These are phyloP conservation scores for Ranitomeya imitator DNA, from an alignment of 2,113 vertebrate species.

Conservation along the genomic window DNA sequence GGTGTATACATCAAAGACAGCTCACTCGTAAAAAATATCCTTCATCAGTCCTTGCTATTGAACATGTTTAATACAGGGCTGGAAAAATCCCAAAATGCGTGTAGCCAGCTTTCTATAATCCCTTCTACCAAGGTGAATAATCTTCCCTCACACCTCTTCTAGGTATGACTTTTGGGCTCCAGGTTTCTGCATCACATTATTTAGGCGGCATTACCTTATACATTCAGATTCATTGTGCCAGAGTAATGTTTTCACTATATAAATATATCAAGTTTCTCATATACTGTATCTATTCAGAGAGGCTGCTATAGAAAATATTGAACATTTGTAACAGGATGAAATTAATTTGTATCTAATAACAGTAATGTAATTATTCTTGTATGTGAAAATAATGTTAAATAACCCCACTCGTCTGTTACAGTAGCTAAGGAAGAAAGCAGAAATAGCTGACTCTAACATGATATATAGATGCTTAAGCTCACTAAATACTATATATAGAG, in stretches of 20 bases:
- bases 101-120: background rate
- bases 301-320: background rate
- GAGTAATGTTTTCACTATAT: background rate
- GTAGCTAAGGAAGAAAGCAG: background rate
- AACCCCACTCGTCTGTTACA: background rate
- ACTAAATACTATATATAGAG: background rate
- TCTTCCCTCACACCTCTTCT: background rate
- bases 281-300: background rate
- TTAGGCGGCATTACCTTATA: background rate
- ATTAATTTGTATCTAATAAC: background rate
- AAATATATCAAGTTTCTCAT: background rate
- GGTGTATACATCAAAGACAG: background rate
- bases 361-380: background rate
- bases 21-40: background rate
- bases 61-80: background rate
- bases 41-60: background rate
- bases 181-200: background rate
- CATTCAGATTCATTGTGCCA: background rate
- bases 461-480: no score
- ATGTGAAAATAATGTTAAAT: background rate
- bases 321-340: background rate
- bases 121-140: background rate
- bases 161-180: background rate
- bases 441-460: background rate
- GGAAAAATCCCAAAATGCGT: background rate